Evolutionary conservation across 2,797 vertebrate species (phyloP).

Genomic region (Silurus lanzhouensis): DNA sequence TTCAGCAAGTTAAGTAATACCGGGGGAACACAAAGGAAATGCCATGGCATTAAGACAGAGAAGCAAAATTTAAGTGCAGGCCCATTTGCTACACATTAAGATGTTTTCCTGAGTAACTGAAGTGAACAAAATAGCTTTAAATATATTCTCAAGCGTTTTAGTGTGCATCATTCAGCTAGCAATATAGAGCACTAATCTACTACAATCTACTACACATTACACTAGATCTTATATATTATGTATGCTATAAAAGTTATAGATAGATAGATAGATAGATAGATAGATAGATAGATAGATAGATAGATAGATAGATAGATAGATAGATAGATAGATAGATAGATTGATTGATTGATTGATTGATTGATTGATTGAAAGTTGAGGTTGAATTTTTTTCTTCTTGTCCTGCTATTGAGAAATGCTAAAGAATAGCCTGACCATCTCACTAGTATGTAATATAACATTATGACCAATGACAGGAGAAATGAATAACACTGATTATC

Average conservation of each 20-base stretch:
- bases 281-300: too few relatives aligned
- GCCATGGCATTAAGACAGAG: neutral
- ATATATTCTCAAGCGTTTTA: neutral
- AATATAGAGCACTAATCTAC: neutral
- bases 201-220: neutral
- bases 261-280: too few relatives aligned
- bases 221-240: too few relatives aligned
- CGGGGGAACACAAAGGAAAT: neutral
- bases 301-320: too few relatives aligned
- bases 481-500: too few relatives aligned
- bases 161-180: neutral
- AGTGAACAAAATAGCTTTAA: neutral
- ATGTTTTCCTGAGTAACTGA: neutral
- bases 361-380: neutral
- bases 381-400: neutral
- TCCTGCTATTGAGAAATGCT: neutral
- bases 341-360: too few relatives aligned
- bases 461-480: too few relatives aligned
- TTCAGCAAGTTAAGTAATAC: slow-evolving; percentile 1
- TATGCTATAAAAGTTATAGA: too few relatives aligned
- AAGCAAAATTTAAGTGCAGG: neutral
- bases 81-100: neutral
- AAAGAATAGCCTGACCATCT: neutral
- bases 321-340: too few relatives aligned
- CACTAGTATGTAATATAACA: neutral